Conservation (phyloP, 2,113 vertebrate species). For the Coryphaenoides rupestris region DNA sequence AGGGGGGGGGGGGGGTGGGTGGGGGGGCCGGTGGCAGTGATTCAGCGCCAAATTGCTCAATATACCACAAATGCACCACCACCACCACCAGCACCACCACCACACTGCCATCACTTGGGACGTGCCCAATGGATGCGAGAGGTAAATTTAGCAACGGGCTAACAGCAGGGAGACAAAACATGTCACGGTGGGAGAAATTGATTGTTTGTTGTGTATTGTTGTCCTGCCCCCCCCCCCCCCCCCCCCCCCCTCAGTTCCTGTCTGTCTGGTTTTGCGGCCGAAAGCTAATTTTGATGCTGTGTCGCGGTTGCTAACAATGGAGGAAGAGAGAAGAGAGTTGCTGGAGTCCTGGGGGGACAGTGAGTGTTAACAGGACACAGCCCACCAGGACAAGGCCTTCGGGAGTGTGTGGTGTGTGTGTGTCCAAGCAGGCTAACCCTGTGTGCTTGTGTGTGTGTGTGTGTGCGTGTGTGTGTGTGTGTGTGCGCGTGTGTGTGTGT, state of each 20-base stretch:
- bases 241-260: slow-evolving; percentile 48
- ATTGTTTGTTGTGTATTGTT: slow-evolving; percentile 55
- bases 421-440: no score
- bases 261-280: slow-evolving; percentile 51
- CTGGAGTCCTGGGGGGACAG: slow-evolving; percentile 2
- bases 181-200: slow-evolving; percentile 30
- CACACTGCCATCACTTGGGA: background rate
- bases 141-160: slow-evolving; percentile 58
- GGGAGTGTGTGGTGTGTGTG: no score
- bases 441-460: slow-evolving; percentile 5
- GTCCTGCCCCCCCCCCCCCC: background rate
- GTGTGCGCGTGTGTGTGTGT: background rate
- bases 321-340: slow-evolving; percentile 5
- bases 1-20: no score
- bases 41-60: no score
- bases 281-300: slow-evolving; percentile 52
- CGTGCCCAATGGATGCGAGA: slow-evolving; percentile 54
- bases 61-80: no score
- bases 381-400: no score
- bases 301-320: slow-evolving; percentile 57
- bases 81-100: no score
- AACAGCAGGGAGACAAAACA: slow-evolving; percentile 43
- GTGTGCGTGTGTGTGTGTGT: background rate
- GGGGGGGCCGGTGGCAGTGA: no score
- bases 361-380: slow-evolving; percentile 13